Evolutionary conservation across 2,113 vertebrate species (phyloP).

Genomic region (Helogale parvula): DNA sequence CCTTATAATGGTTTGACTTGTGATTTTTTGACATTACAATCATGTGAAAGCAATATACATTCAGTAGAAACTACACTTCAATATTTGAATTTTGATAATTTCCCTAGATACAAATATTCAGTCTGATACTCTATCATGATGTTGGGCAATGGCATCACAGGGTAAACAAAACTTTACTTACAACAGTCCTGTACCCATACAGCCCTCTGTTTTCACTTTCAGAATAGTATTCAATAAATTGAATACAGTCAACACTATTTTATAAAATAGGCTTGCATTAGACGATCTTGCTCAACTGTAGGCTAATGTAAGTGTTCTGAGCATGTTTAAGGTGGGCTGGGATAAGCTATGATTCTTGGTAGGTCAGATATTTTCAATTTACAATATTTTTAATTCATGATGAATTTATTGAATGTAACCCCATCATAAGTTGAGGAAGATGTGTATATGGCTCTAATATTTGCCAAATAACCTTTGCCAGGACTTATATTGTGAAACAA

Average conservation of each 20-base stretch:
- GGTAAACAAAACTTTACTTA: not conserved
- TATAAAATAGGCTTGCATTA: not conserved
- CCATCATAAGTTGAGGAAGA: not conserved
- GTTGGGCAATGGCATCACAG: too few relatives aligned
- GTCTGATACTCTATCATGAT: too few relatives aligned
- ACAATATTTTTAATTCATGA: not conserved
- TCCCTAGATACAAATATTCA: too few relatives aligned
- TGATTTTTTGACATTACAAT: not conserved
- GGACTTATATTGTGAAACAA: not conserved
- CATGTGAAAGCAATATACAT: not conserved
- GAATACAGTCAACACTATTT: not conserved
- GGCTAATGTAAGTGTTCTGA: not conserved
- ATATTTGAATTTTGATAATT: too few relatives aligned
- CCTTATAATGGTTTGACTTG: not conserved
- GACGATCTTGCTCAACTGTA: not conserved
- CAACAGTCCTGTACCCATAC: not conserved
- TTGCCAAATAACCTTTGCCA: not conserved
- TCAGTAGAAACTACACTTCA: too few relatives aligned
- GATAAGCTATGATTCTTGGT: not conserved
- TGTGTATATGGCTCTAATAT: not conserved
- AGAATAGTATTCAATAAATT: not conserved
- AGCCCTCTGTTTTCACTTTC: not conserved
- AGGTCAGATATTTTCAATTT: not conserved
- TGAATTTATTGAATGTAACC: not conserved
- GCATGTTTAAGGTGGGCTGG: not conserved